These are phyloP conservation scores for Drosophila cognata DNA, from an alignment of 2,888 invertebrate species.

Conservation along the genomic window DNA sequence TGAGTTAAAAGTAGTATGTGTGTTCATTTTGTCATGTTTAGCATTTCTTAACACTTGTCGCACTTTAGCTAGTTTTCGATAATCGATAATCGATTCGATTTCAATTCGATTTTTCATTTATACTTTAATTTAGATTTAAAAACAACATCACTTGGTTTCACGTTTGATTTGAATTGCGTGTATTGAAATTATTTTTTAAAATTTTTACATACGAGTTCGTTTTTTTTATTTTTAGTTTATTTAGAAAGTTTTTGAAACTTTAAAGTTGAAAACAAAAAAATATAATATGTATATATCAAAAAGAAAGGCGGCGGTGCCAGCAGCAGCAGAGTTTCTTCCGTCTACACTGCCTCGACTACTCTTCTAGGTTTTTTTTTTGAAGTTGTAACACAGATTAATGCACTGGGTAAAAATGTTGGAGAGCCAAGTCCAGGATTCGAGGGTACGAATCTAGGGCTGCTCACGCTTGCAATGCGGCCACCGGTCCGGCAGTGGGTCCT, in stretches of 20 bases:
- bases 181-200: conserved; percentile 29
- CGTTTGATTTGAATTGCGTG: conserved; percentile 83
- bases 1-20: conserved; percentile 7
- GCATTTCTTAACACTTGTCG: conserved; percentile 71
- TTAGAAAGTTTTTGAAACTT: conserved; percentile 70
- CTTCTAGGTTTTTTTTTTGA: conserved; percentile 23
- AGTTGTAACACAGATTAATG: conserved; percentile 83
- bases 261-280: conserved; percentile 43
- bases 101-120: conserved; percentile 32
- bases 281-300: conserved; percentile 19
- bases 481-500: conserved; percentile 67
- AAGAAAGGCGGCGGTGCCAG: conserved; percentile 36
- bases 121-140: conserved; percentile 65
- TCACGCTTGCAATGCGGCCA: conserved; percentile 68
- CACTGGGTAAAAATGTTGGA: conserved; percentile 73
- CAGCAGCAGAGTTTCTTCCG: conserved; percentile 15
- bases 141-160: conserved; percentile 84
- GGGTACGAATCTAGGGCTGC: conserved; percentile 39
- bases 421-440: background rate
- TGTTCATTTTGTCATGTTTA: conserved; percentile 19
- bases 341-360: conserved; percentile 41
- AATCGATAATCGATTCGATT: conserved; percentile 14
- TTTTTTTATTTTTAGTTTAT: conserved; percentile 7
- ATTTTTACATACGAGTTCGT: conserved; percentile 27
- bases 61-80: conserved; percentile 65